Evolutionary conservation across 1,140 invertebrate species (phyloP), one percentile per base, ranked within the genome.

Genomic region (Halesus radiatus): DNA sequence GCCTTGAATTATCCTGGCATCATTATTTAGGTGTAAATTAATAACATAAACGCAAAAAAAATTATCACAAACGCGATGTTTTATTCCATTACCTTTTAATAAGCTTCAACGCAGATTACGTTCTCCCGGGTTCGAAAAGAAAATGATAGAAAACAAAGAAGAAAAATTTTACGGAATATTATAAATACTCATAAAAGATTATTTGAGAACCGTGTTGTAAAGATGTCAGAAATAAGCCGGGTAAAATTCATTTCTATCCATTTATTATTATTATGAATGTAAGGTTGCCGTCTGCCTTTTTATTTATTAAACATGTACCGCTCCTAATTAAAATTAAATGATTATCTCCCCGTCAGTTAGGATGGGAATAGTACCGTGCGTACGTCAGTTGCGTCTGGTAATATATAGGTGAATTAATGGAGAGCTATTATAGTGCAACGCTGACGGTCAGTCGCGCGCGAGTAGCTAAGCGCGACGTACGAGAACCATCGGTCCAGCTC

Each of bases 191-290:
- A 20, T 70, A 70, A 70, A 52, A 70, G 66, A 70, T 70, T 45
- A 52, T 52, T 70, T 50, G 66, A 70, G 7, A 70, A 70, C 20
- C 32, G 66, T 70, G 37, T 70, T 70, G 37, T 52, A 52, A 70
- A 50, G 52, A 45, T 70, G 32, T 52, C 66, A 22, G 66, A 70
- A 70, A 10, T 70, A 70, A 70, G 32, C 66, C 66, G 29, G 15
- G 66, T 32, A 20, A 50, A 37, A 70, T 50, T 50, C 66, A 70
- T 50, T 45, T 37, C n/a, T 50, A 20, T n/a, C n/a, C 37, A 45
- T 70, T 70, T 50, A 70, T 70, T 70, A 50, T 70, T 70, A n/a
- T 70, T 45, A 45, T 52, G 20, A 70, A 70, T 70, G n/a, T 50
- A 18, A 52, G 66, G 8, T 20, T 18, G 22, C 15, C 66, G 16